Evolutionary conservation across 1,140 invertebrate species (phyloP), one percentile per base, ranked within the genome.

Genomic region (Neodiprion virginianus): DNA sequence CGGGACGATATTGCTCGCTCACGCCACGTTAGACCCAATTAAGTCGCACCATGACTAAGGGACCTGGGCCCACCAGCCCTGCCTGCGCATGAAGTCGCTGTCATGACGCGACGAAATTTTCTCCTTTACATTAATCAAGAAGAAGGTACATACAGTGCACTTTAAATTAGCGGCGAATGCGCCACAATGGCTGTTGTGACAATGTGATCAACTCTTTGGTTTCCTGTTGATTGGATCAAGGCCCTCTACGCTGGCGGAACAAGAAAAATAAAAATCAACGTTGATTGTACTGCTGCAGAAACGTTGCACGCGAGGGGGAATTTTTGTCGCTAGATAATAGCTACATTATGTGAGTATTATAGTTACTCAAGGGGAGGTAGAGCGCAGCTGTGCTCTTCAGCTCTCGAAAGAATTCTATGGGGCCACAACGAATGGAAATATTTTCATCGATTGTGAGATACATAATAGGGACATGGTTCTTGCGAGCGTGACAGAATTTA

Each of bases 1-100:
- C 76, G 67, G 72, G 66, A 49, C 66, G 73, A 50, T 65, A 65
- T 65, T 65, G 61, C 61, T 14, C 17, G 40, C 67, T 69, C 67
- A 69, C 40, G 67, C 67, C 21, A 47, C 40, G 21, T 69, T 69
- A 69, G 53, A 61, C 53, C 53, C 53, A 61, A 61, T 61, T 61
- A 61, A 61, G 53, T 40, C 28, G 28, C 53, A 61, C 53, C n/a
- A 17, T 12, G 11, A 61, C 11, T 17, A 61, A 61, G 53, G n/a
- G n/a, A 4, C 53, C 53, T 8, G 53, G 11, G 53, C 11, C n/a
- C 53, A 61, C 53, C 28, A 40, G 28, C 28, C 28, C 28, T 40
- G 28, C 5, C 28, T 40, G 28, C 28, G 28, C 28, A 40, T 61
- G 7, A 61, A 8, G 53, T 61, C 53, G 53, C n/a, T 61, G 53